A percentile compares a stretch with the other conserved stretches of the same genome.
phyloP scores from a whole-genome alignment of 2,888 invertebrate genomes.

The Taphrorychus bicolor region DNA sequence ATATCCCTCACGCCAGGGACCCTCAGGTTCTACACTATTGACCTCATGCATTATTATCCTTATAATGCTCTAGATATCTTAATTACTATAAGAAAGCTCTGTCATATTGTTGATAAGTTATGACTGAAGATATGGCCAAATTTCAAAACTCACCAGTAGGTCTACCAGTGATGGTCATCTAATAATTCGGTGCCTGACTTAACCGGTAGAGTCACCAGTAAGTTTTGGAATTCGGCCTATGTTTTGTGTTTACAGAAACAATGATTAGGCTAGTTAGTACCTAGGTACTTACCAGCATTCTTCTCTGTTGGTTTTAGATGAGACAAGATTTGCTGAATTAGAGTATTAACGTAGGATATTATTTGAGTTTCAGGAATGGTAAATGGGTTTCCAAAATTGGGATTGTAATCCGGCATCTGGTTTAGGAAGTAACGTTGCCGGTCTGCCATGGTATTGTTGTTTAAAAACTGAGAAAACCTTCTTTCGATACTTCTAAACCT shows the following conservation, averaged over 20 bases:
- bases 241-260: too few relatives aligned
- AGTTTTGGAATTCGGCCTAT: too few relatives aligned
- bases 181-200: too few relatives aligned
- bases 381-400: slow-evolving; percentile 25
- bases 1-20: too few relatives aligned
- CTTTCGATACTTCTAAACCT: slow-evolving; percentile 18
- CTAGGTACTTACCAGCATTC: slow-evolving; percentile 51
- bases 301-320: slow-evolving; percentile 53
- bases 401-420: slow-evolving; percentile 45
- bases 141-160: background rate
- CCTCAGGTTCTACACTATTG: too few relatives aligned
- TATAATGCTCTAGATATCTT: too few relatives aligned
- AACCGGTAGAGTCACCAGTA: too few relatives aligned
- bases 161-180: too few relatives aligned
- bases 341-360: slow-evolving; percentile 37
- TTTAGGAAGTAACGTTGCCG: slow-evolving; percentile 46
- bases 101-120: too few relatives aligned
- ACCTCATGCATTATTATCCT: too few relatives aligned
- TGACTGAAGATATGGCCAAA: background rate
- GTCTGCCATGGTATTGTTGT: slow-evolving; percentile 10
- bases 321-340: slow-evolving; percentile 50
- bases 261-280: too few relatives aligned
- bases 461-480: slow-evolving; percentile 10
- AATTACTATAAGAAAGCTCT: too few relatives aligned
- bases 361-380: slow-evolving; percentile 41